phyloP scores from a whole-genome alignment of 2,113 vertebrate genomes.

The Taxidea taxus region DNA sequence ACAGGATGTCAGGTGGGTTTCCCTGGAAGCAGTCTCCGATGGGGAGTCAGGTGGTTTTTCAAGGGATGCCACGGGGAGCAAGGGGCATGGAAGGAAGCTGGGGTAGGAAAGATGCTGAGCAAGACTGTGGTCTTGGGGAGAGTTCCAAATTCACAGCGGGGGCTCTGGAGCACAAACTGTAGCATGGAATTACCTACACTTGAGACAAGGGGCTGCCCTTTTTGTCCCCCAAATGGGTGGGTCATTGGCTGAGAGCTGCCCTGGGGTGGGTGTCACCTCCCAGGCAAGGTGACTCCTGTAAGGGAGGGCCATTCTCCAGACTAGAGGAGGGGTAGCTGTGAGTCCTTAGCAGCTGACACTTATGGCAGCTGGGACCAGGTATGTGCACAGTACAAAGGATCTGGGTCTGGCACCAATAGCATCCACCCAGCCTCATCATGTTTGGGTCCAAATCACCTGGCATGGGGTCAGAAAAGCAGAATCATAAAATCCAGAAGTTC shows the following conservation, averaged over 20 bases:
- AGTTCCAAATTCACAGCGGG: background rate
- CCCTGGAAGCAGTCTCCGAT: background rate
- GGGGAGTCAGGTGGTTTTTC: accelerated
- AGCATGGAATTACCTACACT: too few species aligned
- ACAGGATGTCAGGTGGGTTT: background rate
- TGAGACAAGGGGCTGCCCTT: background rate
- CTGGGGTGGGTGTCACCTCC: background rate
- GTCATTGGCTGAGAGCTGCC: background rate
- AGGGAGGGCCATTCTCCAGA: background rate
- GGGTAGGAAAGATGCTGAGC: background rate
- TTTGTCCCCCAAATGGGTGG: background rate
- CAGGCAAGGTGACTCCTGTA: background rate
- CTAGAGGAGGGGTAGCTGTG: background rate
- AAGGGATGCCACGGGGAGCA: background rate
- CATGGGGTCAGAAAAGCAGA: background rate
- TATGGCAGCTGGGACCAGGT: background rate
- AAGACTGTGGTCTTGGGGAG: background rate
- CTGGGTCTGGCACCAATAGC: background rate
- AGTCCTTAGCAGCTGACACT: background rate
- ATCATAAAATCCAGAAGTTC: background rate
- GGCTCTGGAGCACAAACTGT: background rate
- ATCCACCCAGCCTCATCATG: background rate
- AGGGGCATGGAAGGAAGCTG: too few species aligned
- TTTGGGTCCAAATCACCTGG: background rate
- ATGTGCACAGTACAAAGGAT: background rate